Evolutionary conservation across 2,797 vertebrate genomes (phyloP), one percentile per base, ranked within the genome.

Genomic region (Petrocephalus sullivani): DNA sequence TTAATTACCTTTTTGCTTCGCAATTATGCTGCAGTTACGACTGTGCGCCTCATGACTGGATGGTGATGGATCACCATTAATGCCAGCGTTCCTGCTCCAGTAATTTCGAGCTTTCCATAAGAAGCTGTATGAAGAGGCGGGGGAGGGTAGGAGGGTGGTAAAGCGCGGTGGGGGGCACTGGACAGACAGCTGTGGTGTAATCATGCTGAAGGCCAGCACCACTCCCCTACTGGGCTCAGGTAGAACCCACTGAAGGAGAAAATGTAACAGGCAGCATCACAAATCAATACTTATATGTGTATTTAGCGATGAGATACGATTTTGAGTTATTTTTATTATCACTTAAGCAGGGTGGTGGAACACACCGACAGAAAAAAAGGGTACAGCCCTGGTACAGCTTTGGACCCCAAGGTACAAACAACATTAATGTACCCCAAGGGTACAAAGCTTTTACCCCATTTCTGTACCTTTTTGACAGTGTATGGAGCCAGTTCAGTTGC

Each of bases 21-120:
- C 54, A 86, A 86, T 86, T 86, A 86, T 86, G 60, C 56, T 16
- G 7, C 56, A 86, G 54, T 86, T 86, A 86, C 14, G 85, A 60
- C 56, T 60, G 54, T n/a, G 33, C 57, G 56, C 53, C 56, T 33
- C 23, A 19, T 33, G 33, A 7, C 56, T 19, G 85, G 54, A 7
- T 58, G 56, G 85, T 60, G 33, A 60, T 60, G 37, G 54, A 86
- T 86, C 53, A 58, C 56, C 56, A n/a, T 60, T 60, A 60, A 60
- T 19, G 85, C 56, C 56, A 85, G 54, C 2, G 23, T 56, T 58
- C 33, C 37, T 33, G 21, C 54, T 58, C 21, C 83, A 58, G 33
- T 57, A 46, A 23, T 10, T 16, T 46, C 28, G 81, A 84, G 23
- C 41, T 16, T 81, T 81, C 19, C 8, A 4, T 19, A 21, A 49